A percentile compares a stretch with the other conserved stretches of the same genome.
Conservation (phyloP, 2,888 invertebrate genomes). For the Dynastes grantii region DNA sequence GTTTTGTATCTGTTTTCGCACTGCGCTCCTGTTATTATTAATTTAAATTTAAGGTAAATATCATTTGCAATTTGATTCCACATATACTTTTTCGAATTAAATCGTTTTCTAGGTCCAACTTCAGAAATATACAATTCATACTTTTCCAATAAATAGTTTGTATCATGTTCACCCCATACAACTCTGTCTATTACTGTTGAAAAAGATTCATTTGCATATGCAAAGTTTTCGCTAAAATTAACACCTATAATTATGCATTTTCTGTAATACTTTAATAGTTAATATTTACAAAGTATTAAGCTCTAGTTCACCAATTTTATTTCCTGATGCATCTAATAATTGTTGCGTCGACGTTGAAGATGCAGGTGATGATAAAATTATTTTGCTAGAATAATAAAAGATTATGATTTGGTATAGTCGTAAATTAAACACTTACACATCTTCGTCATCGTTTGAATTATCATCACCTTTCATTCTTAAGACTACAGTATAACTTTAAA, state of each 20-base stretch:
- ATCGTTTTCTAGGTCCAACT: conserved; percentile 43
- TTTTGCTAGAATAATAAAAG: conserved; percentile 6
- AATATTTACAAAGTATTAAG: conserved; percentile 27
- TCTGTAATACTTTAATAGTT: background rate
- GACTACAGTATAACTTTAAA: background rate
- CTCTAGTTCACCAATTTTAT: conserved; percentile 35
- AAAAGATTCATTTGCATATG: conserved; percentile 16
- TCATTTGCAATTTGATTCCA: conserved; percentile 46
- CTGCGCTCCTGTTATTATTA: conserved; percentile 33
- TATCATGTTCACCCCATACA: conserved; percentile 42
- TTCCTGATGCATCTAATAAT: conserved; percentile 18
- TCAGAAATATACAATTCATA: conserved; percentile 33
- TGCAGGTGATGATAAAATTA: conserved; percentile 16
- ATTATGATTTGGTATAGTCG: too few species aligned
- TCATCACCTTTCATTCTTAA: conserved; percentile 1
- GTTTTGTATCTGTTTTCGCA: conserved; percentile 47
- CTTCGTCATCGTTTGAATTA: conserved; percentile 2
- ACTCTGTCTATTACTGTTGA: conserved; percentile 23
- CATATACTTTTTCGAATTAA: conserved; percentile 40
- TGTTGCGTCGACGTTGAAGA: conserved; percentile 29
- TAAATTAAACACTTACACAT: conserved; percentile 28
- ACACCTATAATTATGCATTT: background rate
- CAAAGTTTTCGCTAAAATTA: conserved; percentile 22
- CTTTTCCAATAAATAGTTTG: conserved; percentile 32
- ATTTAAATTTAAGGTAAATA: conserved; percentile 32